A percentile compares a stretch with the other conserved stretches of the same genome.
Conservation (phyloP, 2,888 invertebrate genomes). For the Boloria selene region DNA sequence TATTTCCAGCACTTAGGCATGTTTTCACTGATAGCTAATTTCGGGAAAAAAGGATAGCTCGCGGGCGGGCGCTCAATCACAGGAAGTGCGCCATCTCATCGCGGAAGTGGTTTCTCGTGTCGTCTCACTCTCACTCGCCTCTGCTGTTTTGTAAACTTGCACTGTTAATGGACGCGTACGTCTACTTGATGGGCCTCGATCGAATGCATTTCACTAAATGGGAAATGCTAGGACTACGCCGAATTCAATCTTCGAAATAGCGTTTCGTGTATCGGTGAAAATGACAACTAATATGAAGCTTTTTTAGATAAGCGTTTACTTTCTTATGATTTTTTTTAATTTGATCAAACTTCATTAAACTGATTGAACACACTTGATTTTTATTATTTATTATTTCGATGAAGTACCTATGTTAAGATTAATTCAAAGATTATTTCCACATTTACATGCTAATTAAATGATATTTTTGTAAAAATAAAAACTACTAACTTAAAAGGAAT, state of each 20-base stretch:
- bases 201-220: conserved; percentile 66
- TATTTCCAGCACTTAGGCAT: conserved; percentile 48
- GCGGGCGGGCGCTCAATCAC: conserved; percentile 73
- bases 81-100: conserved; percentile 83
- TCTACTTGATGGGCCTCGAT: conserved; percentile 64
- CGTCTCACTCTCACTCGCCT: conserved; percentile 62
- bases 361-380: too few species aligned
- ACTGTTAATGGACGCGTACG: conserved; percentile 65
- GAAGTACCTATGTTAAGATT: too few species aligned
- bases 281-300: background rate
- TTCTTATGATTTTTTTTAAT: too few species aligned
- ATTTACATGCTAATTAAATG: too few species aligned
- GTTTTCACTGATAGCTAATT: conserved; percentile 53
- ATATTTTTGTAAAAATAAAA: too few species aligned
- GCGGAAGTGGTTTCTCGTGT: conserved; percentile 80
- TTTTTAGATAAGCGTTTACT: too few species aligned
- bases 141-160: conserved; percentile 63
- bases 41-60: conserved; percentile 51
- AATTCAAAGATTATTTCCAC: too few species aligned
- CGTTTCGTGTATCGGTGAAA: background rate
- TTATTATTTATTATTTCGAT: too few species aligned
- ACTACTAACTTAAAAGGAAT: background rate
- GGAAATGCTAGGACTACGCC: conserved; percentile 45
- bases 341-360: too few species aligned
- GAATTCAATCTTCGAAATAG: conserved; percentile 42